Evolutionary conservation across 1,140 invertebrate genomes (phyloP).

Genomic region (Stenopsyche tienmushanensis): DNA sequence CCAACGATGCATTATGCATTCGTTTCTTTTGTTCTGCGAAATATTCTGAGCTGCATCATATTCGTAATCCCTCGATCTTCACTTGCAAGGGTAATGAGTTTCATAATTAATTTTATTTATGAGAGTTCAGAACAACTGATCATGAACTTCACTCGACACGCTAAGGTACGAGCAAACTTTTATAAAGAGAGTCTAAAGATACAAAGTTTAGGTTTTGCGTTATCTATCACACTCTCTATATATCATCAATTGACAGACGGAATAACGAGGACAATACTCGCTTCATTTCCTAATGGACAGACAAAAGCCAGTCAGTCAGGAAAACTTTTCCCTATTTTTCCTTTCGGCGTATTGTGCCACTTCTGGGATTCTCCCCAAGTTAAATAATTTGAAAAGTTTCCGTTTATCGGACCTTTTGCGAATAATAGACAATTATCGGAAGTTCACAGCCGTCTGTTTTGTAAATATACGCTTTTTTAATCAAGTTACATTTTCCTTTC

Average conservation of each 20-base stretch:
- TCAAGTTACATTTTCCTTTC: not conserved
- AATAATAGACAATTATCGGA: not conserved
- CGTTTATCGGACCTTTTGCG: not conserved
- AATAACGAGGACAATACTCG: not conserved
- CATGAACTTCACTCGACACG: not conserved
- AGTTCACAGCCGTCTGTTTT: not conserved
- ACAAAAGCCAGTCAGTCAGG: constrained; percentile 8
- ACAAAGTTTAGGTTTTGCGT: not conserved
- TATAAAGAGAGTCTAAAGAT: not conserved
- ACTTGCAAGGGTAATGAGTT: too few relatives aligned
- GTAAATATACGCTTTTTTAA: not conserved
- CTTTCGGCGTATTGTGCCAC: not conserved
- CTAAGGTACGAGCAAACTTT: not conserved
- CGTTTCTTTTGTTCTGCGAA: not conserved
- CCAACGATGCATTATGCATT: not conserved
- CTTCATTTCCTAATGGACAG: constrained; percentile 17
- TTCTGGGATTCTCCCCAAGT: not conserved
- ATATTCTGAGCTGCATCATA: not conserved
- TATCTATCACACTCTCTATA: not conserved
- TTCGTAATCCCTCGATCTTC: not conserved
- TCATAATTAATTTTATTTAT: too few relatives aligned
- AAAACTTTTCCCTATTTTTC: constrained; percentile 4
- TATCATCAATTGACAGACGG: not conserved
- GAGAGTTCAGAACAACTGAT: not conserved
- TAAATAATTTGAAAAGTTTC: constrained; percentile 8